phyloP scores from a whole-genome alignment of 2,113 vertebrate species.

The Hippocampus abdominalis region DNA sequence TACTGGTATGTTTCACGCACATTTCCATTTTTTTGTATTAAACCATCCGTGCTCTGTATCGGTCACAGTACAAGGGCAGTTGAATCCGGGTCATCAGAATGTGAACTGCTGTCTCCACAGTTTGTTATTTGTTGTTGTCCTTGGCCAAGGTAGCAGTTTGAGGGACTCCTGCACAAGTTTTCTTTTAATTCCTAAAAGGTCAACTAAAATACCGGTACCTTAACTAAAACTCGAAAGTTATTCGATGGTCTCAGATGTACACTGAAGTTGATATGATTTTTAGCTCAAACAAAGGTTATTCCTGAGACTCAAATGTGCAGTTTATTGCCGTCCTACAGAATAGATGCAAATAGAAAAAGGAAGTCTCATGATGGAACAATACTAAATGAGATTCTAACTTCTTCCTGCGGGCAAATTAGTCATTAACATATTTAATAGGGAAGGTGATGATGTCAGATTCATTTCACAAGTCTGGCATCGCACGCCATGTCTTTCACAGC shows the following conservation, averaged over 20 bases:
- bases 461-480: slow-evolving; percentile 31
- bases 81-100: slow-evolving; percentile 64
- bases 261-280: no score
- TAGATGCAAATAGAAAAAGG: not conserved
- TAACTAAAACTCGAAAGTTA: no score
- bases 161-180: slow-evolving; percentile 47
- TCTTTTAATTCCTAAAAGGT: no score
- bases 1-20: slow-evolving; percentile 1
- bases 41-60: slow-evolving; percentile 50
- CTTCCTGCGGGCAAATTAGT: not conserved
- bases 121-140: slow-evolving; percentile 57
- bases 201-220: no score
- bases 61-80: slow-evolving; percentile 31
- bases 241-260: no score
- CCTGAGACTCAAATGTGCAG: no score
- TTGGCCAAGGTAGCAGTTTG: slow-evolving; percentile 49
- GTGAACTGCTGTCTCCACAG: slow-evolving; percentile 55
- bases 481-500: slow-evolving; percentile 48
- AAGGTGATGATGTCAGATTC: slow-evolving; percentile 25
- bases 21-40: slow-evolving; percentile 45
- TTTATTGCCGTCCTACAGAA: not conserved
- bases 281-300: no score
- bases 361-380: not conserved
- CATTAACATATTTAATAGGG: slow-evolving; percentile 6
- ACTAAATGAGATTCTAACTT: not conserved